phyloP scores from a whole-genome alignment of 2,113 vertebrate genomes.

The Actenoides lindsayi region DNA sequence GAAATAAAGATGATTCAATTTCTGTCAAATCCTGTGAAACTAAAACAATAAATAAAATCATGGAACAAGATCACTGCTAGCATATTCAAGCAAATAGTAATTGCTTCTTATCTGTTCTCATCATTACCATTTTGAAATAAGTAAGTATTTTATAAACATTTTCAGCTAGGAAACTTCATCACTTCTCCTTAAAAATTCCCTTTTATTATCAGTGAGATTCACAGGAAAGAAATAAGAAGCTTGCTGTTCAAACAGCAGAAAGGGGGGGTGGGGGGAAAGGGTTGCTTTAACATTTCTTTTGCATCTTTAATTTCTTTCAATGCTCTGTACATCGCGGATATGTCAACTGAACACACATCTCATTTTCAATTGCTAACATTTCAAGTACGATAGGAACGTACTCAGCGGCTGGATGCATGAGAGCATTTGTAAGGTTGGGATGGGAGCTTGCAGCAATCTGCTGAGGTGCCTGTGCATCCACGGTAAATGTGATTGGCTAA shows the following conservation, averaged over 20 bases:
- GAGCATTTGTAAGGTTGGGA: background rate
- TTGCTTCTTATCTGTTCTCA: conserved; percentile 16
- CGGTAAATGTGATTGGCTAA: background rate
- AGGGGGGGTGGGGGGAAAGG: rapidly evolving
- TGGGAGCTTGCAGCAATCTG: background rate
- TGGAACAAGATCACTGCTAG: conserved; percentile 28
- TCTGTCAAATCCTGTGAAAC: conserved; percentile 1
- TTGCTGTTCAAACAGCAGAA: background rate
- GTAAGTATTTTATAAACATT: conserved; percentile 54
- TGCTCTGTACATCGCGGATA: background rate
- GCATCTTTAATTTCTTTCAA: conserved; percentile 44
- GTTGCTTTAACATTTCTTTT: conserved; percentile 48
- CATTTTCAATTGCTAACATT: background rate
- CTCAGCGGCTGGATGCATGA: background rate
- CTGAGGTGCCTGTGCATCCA: background rate
- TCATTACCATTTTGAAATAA: conserved; percentile 28
- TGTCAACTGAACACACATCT: background rate
- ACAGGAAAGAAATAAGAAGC: background rate
- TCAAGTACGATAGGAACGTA: background rate
- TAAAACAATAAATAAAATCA: conserved; percentile 24
- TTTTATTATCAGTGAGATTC: conserved; percentile 46
- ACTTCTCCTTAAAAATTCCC: conserved; percentile 51
- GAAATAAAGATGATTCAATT: background rate
- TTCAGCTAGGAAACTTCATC: background rate
- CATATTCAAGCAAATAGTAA: conserved; percentile 5